Base-by-base conservation (phyloP, 2,888 invertebrate genomes). In the Dorcus parallelipipedus region DNA sequence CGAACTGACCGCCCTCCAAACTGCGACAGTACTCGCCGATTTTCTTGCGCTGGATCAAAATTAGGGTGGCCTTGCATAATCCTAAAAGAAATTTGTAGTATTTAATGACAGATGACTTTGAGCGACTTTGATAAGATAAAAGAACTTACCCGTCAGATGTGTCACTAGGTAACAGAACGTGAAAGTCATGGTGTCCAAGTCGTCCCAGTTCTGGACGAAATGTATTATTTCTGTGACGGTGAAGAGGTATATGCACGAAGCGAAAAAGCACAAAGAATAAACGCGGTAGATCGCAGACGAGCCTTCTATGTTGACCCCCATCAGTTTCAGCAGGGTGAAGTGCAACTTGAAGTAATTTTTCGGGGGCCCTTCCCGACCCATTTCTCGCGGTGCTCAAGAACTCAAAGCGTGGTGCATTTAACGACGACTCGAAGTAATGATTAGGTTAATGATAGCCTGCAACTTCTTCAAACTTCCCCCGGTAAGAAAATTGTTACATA, bases 101-200 rank as follows among this genome's bases (percentile, higher is more conserved):
- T 14, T 14, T 14, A 14, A 14, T 14, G 14, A 14, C 14, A 1
- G 14, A 1, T 1, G 14, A 14, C 14, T n/a, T n/a, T n/a, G 14
- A 1, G 1, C 1, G 26, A 26, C 2, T 26, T 26, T 26, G 6
- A 33, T 20, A 20, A 14, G 26, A 9, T 33, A 6, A 7, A 33
- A 33, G 4, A 38, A 51, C n/a, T 56, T 54, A 62, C 62, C 62
- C 48, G 50, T 51, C 23, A 42, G n/a, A 20, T 62, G 62, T 3
- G 55, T 40, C 6, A 54, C 40, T 49, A 62, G 48, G 50, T 60
- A 62, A 38, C 59, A 62, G 6, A 60, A 38, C 41, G 45, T 62
- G 38, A 62, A 62, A 2, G 62, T 54, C 23, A 49, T 48, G 41
- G 57, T 58, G 38, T 62, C 59, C 8, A 62, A 51, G 40, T 62